A percentile compares a stretch with the other conserved stretches of the same genome.
phyloP scores from a whole-genome alignment of 2,113 vertebrate species.

The Pterocles gutturalis region DNA sequence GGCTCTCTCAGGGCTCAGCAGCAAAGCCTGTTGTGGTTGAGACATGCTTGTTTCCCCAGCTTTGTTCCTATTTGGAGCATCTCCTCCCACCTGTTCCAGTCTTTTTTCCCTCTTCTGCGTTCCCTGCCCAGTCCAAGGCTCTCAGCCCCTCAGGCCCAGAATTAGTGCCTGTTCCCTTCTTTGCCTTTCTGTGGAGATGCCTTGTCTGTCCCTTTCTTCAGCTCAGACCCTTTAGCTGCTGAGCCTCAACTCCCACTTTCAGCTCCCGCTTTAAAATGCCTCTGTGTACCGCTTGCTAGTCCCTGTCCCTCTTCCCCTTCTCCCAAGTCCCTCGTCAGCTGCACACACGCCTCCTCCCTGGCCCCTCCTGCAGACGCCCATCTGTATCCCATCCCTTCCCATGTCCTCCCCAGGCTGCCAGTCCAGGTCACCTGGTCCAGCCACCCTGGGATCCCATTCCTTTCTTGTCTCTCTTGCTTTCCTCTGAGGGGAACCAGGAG shows the following conservation, averaged over 20 bases:
- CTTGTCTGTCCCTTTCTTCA: accelerated
- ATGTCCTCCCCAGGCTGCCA: not conserved
- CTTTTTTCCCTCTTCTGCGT: not conserved
- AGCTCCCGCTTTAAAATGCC: not conserved
- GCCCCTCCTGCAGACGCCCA: not conserved
- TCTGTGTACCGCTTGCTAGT: not conserved
- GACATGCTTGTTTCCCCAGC: not conserved
- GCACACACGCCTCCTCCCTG: not conserved
- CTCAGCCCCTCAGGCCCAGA: not conserved
- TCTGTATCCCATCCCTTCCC: not conserved
- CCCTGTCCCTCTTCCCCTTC: not conserved
- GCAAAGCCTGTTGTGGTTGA: not conserved
- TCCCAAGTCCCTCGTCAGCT: not conserved
- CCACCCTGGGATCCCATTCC: not conserved
- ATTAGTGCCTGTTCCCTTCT: not conserved
- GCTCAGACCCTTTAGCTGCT: not conserved
- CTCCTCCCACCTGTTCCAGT: not conserved
- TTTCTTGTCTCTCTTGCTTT: not conserved
- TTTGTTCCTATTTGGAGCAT: not conserved
- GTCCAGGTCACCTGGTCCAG: not conserved
- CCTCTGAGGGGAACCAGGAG: not conserved
- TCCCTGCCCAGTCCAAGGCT: not conserved
- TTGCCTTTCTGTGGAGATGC: not conserved
- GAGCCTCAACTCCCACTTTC: not conserved
- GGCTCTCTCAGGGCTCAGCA: not conserved